Conservation (phyloP, 2,113 vertebrate genomes). For the Albula goreensis region DNA sequence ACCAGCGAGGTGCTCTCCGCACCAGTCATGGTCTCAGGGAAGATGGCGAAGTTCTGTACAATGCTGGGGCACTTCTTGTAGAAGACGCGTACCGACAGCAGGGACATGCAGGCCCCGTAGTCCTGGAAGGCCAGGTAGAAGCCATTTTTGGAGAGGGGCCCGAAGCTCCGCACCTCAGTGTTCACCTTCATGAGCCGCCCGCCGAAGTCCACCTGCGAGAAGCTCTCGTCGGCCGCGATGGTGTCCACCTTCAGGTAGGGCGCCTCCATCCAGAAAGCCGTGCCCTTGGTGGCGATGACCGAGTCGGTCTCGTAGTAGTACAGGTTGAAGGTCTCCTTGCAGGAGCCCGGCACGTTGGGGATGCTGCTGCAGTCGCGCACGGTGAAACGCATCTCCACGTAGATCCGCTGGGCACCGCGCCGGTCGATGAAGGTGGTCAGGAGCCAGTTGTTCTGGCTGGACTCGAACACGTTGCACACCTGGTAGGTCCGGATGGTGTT, state of each 20-base stretch:
- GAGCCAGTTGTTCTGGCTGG: conserved; percentile 99
- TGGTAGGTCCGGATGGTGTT: conserved; percentile 97
- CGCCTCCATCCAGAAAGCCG: conserved; percentile 88
- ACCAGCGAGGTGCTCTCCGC: conserved; percentile 97
- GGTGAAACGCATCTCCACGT: conserved; percentile 97
- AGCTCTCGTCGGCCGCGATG: conserved; percentile 97
- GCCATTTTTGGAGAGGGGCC: conserved; percentile 90
- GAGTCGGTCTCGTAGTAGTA: conserved; percentile 97
- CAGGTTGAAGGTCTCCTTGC: conserved; percentile 98
- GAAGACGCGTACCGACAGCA: conserved; percentile 95
- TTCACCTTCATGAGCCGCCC: conserved; percentile 99
- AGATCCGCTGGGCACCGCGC: conserved; percentile 88
- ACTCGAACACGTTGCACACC: conserved; percentile 98
- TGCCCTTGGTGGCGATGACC: conserved; percentile 84
- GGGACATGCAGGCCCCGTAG: conserved; percentile 97
- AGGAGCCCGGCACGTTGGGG: conserved; percentile 92
- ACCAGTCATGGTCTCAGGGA: conserved; percentile 96
- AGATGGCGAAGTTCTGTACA: conserved; percentile 95
- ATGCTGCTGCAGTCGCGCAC: conserved; percentile 97
- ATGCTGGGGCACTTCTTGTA: conserved; percentile 97
- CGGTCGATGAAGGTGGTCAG: conserved; percentile 93
- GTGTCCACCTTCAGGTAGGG: conserved; percentile 98
- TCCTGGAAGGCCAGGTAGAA: conserved; percentile 99
- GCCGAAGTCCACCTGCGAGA: conserved; percentile 98
- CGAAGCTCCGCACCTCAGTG: conserved; percentile 95